Percentiles rank a stretch among this genome's conserved stretches.
Evolutionary conservation across 2,888 invertebrate genomes (phyloP).

Genomic region (Athalia cordata): DNA sequence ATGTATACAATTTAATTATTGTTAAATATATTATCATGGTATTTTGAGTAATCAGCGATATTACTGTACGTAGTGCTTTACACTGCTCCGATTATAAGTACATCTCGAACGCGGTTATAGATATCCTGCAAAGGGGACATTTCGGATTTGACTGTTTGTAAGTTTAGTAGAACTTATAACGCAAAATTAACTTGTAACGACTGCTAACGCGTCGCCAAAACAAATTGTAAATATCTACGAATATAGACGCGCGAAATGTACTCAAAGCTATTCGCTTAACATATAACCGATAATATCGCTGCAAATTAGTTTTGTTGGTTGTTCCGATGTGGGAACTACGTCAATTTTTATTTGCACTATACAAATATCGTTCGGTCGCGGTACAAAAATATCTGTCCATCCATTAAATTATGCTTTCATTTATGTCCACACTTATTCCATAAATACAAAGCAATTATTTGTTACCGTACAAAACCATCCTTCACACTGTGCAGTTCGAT

Average conservation of each 20-base stretch:
- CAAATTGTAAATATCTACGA: slow-evolving; percentile 18
- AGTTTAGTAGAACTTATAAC: not conserved
- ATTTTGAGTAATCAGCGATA: slow-evolving; percentile 5
- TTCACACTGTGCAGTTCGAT: too few species aligned
- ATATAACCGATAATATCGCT: slow-evolving; percentile 6
- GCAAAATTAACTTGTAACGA: slow-evolving; percentile 1
- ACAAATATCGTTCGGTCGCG: slow-evolving; percentile 14
- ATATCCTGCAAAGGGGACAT: slow-evolving; percentile 3
- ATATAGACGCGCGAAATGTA: not conserved
- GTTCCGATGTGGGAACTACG: slow-evolving; percentile 11
- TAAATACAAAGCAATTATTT: too few species aligned
- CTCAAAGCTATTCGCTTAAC: slow-evolving; percentile 16
- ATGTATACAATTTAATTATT: slow-evolving; percentile 24
- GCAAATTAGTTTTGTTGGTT: slow-evolving; percentile 21
- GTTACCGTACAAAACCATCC: too few species aligned
- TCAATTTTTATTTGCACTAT: slow-evolving; percentile 29
- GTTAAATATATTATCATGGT: not conserved
- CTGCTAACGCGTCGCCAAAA: slow-evolving; percentile 15
- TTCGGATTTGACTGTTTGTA: not conserved
- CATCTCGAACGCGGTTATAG: not conserved
- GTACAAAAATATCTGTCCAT: not conserved
- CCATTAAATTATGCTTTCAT: not conserved
- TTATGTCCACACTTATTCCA: too few species aligned
- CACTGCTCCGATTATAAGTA: not conserved
- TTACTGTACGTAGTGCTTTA: not conserved